A percentile compares a stretch with the other conserved stretches of the same genome.
These are phyloP conservation scores for Myopa testacea DNA, from an alignment of 2,888 invertebrate species.

Conservation along the genomic window DNA sequence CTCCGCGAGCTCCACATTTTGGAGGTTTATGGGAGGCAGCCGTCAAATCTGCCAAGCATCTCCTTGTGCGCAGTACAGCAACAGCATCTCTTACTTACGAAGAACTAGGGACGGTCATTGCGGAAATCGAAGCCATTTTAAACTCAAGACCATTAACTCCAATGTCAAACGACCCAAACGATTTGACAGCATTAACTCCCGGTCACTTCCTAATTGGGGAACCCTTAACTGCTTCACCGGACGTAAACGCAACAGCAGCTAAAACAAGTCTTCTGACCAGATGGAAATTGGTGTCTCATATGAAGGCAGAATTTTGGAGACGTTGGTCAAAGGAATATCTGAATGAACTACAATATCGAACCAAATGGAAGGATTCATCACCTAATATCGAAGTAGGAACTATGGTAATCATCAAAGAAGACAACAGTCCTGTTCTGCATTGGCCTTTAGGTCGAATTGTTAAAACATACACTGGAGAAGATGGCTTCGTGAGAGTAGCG, in stretches of 20 bases:
- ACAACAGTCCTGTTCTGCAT: slow-evolving; percentile 17
- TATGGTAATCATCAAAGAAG: slow-evolving; percentile 32
- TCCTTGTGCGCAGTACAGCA: too few relatives aligned
- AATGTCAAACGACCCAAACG: too few relatives aligned
- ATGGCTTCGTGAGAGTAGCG: too few relatives aligned
- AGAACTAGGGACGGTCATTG: not conserved
- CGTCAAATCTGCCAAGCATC: not conserved
- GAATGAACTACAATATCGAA: too few relatives aligned
- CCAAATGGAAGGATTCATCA: not conserved
- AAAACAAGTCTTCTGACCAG: not conserved
- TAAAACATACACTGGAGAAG: not conserved
- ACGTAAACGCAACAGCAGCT: not conserved
- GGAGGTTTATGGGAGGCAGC: not conserved
- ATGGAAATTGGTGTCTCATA: not conserved
- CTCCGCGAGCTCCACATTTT: not conserved
- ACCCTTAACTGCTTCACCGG: not conserved
- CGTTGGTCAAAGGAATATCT: not conserved
- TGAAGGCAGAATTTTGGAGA: not conserved
- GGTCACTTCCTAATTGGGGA: not conserved
- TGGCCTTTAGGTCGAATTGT: not conserved
- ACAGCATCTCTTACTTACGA: not conserved
- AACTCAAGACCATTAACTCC: not conserved
- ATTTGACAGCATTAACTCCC: not conserved
- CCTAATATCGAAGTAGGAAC: not conserved
- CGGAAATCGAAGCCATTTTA: not conserved